A percentile compares a stretch with the other conserved stretches of the same genome.
Evolutionary conservation across 2,113 vertebrate genomes (phyloP).

Genomic region (Cyphomyrus discorhynchus): DNA sequence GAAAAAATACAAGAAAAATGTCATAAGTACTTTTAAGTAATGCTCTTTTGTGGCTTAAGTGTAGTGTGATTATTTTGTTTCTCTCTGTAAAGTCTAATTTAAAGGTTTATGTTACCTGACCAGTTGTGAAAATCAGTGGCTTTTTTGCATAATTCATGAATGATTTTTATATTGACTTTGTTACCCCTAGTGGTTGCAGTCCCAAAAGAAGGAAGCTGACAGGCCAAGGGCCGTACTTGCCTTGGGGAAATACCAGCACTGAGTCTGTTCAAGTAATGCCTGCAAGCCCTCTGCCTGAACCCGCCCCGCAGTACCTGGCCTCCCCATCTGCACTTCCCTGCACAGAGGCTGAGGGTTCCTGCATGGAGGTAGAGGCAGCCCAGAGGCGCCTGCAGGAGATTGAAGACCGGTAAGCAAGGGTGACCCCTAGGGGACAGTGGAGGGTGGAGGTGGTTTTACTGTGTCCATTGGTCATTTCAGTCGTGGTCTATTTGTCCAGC

Average conservation of each 20-base stretch:
- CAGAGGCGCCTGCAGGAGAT: conserved; percentile 66
- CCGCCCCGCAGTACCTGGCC: conserved; percentile 13
- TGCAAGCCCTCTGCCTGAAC: conserved; percentile 21
- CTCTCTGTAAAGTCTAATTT: neutral
- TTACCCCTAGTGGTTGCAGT: conserved; percentile 49
- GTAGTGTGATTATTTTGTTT: neutral
- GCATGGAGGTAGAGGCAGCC: conserved; percentile 65
- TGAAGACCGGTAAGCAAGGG: conserved; percentile 55
- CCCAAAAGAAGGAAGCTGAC: conserved; percentile 58
- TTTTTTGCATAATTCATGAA: neutral
- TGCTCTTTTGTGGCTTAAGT: neutral
- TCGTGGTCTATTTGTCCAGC: neutral
- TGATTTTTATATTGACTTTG: neutral
- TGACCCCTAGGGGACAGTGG: neutral
- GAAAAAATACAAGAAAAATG: neutral
- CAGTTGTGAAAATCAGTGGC: neutral
- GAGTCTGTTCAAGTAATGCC: neutral
- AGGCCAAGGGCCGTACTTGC: conserved; percentile 36
- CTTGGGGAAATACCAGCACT: conserved; percentile 25
- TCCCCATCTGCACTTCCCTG: conserved; percentile 25
- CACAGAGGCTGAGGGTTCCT: conserved; percentile 42
- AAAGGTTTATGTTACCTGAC: neutral
- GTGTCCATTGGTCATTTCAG: neutral
- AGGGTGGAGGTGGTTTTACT: neutral
- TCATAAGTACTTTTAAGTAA: neutral